Percentiles rank a stretch among this genome's conserved stretches.
These are phyloP conservation scores for Poeciliopsis prolifica DNA, from an alignment of 2,113 vertebrate genomes.

Conservation along the genomic window DNA sequence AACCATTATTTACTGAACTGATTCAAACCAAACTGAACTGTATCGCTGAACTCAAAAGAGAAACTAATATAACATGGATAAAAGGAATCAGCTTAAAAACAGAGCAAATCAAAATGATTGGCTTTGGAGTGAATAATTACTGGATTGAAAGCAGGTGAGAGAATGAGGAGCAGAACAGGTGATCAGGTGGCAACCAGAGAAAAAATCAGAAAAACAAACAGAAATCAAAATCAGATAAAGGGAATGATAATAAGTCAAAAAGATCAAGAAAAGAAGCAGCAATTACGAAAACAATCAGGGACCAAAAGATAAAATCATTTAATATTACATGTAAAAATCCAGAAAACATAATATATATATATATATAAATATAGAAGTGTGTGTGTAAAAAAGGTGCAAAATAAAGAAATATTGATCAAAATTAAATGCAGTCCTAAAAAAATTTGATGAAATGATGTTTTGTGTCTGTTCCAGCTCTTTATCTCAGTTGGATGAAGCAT, in stretches of 20 bases:
- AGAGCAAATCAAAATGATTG: not conserved
- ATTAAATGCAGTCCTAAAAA: not conserved
- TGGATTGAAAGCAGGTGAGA: not conserved
- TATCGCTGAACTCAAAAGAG: not conserved
- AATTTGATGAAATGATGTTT: not conserved
- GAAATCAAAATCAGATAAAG: not conserved
- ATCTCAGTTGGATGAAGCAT: conserved; percentile 34
- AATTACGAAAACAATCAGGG: not conserved
- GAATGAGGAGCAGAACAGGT: not conserved
- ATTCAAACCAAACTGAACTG: too few species aligned
- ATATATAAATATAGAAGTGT: not conserved
- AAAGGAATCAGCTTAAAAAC: not conserved
- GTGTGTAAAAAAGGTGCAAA: too few species aligned
- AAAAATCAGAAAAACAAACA: not conserved
- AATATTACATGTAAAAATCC: not conserved
- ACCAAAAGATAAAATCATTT: not conserved
- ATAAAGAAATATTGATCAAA: not conserved
- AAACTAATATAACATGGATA: not conserved
- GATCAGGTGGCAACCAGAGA: not conserved
- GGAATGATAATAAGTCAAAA: not conserved
- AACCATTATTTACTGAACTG: too few species aligned
- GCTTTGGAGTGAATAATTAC: not conserved
- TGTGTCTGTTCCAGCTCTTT: conserved; percentile 19
- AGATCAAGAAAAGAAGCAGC: too few species aligned
- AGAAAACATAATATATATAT: not conserved